phyloP scores from a whole-genome alignment of 2,888 invertebrate genomes.

The Mythimna vitellina region DNA sequence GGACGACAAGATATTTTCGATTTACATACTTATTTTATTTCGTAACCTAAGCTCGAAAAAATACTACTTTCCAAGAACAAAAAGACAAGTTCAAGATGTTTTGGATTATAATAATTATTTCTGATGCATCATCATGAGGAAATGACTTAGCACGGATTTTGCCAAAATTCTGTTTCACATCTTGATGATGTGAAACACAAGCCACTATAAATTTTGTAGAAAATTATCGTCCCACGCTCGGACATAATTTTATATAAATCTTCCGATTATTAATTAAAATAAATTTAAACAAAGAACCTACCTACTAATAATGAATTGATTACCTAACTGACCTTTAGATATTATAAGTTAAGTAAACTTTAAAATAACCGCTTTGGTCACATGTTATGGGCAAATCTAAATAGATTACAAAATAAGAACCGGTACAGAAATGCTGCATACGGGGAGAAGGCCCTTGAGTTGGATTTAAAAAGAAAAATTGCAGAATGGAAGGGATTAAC shows the following conservation, averaged over 20 bases:
- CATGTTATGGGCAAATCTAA: conserved; percentile 26
- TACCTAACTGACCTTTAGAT: conserved; percentile 24
- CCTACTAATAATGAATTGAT: conserved; percentile 41
- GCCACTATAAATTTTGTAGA: conserved; percentile 23
- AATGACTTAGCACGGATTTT: conserved; percentile 22
- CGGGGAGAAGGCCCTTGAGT: background rate
- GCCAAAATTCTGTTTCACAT: conserved; percentile 25
- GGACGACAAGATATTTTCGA: no score
- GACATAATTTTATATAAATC: conserved; percentile 17
- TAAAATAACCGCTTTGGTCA: conserved; percentile 37
- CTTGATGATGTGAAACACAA: no score
- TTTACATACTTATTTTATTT: no score
- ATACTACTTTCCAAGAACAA: background rate
- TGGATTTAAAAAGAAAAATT: conserved; percentile 3
- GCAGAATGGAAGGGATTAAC: background rate
- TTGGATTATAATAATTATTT: background rate
- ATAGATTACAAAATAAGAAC: conserved; percentile 35
- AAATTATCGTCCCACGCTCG: conserved; percentile 37
- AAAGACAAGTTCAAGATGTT: background rate
- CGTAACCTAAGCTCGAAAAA: no score
- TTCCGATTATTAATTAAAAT: conserved; percentile 39
- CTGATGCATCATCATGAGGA: background rate
- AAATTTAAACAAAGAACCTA: conserved; percentile 15
- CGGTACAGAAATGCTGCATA: conserved; percentile 8
- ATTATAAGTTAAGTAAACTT: conserved; percentile 23